A percentile compares a stretch with the other conserved stretches of the same genome.
These are phyloP conservation scores for Peromyscus maniculatus DNA, from an alignment of 2,113 vertebrate species.

Conservation along the genomic window DNA sequence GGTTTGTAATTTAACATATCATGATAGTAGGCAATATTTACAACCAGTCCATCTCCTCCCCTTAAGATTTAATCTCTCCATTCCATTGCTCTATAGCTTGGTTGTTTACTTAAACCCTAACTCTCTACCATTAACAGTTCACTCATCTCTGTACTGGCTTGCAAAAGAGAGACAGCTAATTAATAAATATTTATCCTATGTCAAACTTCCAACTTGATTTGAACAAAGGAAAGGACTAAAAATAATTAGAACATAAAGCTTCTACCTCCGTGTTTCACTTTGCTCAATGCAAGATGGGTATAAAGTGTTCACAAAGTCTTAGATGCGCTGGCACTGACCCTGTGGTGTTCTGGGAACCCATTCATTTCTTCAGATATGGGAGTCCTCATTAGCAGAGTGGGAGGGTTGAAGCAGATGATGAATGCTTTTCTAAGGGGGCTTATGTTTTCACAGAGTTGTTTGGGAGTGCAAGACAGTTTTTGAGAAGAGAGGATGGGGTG, in stretches of 20 bases:
- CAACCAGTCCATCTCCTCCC: neutral
- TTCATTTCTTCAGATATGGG: neutral
- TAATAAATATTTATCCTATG: constrained; percentile 19
- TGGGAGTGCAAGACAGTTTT: neutral
- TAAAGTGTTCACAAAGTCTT: neutral
- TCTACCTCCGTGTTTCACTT: neutral
- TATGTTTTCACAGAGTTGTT: neutral
- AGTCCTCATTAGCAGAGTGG: neutral
- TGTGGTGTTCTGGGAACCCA: neutral
- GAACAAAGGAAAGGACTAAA: neutral
- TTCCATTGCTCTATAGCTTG: neutral
- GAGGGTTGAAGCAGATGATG: neutral
- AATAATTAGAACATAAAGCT: constrained; percentile 2
- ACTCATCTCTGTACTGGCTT: neutral
- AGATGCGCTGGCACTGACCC: neutral
- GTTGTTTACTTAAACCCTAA: constrained; percentile 21
- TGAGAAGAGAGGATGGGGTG: neutral
- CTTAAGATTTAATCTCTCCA: neutral
- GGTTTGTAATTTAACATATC: neutral
- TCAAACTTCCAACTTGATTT: constrained; percentile 21
- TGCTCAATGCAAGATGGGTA: neutral
- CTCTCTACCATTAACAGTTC: neutral
- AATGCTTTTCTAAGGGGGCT: neutral
- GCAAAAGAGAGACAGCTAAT: neutral
- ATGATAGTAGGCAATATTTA: neutral